Evolutionary conservation across 2,888 invertebrate species (phyloP).

Genomic region (Cataglyphis albicans): DNA sequence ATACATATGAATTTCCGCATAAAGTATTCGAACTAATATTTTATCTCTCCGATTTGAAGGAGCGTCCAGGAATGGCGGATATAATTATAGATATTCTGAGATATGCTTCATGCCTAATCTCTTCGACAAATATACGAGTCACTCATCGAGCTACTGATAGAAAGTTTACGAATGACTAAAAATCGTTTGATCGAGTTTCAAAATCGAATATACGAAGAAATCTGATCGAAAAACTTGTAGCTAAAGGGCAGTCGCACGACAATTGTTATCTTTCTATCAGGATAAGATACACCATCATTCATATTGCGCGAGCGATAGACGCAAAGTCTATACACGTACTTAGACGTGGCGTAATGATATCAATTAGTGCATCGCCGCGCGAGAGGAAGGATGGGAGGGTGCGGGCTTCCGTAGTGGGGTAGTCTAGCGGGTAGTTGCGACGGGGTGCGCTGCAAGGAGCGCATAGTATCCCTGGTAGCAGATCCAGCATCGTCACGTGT

Average conservation of each 20-base stretch:
- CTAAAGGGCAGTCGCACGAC: background rate
- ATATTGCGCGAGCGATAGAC: background rate
- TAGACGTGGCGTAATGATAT: constrained; percentile 19
- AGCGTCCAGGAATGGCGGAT: background rate
- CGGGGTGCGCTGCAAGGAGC: constrained; percentile 72
- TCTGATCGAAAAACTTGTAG: background rate
- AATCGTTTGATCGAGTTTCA: background rate
- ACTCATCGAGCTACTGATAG: background rate
- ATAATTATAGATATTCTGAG: background rate
- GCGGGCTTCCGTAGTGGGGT: constrained; percentile 59
- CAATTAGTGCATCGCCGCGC: constrained; percentile 25
- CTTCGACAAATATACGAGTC: background rate
- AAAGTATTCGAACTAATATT: background rate
- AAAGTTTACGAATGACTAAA: background rate
- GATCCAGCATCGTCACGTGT: constrained; percentile 78
- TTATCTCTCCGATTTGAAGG: background rate
- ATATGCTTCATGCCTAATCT: background rate
- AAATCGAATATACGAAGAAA: background rate
- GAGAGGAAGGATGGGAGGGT: constrained; percentile 52
- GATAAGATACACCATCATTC: background rate
- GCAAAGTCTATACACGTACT: background rate
- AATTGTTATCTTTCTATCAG: background rate
- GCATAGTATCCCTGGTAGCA: constrained; percentile 66
- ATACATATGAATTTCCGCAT: background rate
- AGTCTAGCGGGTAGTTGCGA: constrained; percentile 62